Percentiles rank a stretch among this genome's conserved stretches.
phyloP scores from a whole-genome alignment of 2,797 vertebrate species.

The Tenualosa thibaudeaui region DNA sequence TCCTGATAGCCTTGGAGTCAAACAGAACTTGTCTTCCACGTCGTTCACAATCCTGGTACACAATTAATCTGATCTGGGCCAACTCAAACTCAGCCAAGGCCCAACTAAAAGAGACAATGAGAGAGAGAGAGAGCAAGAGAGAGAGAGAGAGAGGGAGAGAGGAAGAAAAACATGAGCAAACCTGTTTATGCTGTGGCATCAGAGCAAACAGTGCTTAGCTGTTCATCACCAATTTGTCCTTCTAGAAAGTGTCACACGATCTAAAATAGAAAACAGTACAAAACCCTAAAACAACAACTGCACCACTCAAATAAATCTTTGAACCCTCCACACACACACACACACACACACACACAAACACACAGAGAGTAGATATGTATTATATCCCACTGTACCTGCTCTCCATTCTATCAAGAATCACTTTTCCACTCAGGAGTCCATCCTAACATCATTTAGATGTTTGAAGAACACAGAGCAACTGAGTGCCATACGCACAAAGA shows the following conservation, averaged over 20 bases:
- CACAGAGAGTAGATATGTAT: not conserved
- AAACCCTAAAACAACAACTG: not conserved
- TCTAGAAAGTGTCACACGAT: not conserved
- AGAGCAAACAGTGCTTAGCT: not conserved
- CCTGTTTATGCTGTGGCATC: not conserved
- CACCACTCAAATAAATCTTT: not conserved
- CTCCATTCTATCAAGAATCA: conserved; percentile 44
- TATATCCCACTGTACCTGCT: conserved; percentile 49
- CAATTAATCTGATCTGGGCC: conserved; percentile 82
- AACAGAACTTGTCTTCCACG: conserved; percentile 86
- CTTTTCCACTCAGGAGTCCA: conserved; percentile 34
- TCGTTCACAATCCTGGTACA: conserved; percentile 87
- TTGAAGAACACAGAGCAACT: conserved; percentile 2
- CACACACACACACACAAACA: conserved; percentile 31
- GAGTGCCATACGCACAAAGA: not conserved
- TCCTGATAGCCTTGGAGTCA: conserved; percentile 83
- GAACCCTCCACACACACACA: not conserved
- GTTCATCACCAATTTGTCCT: not conserved
- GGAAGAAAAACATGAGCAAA: conserved; percentile 5
- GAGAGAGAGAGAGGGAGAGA: not conserved
- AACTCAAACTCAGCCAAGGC: conserved; percentile 80
- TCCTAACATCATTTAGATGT: conserved; percentile 29
- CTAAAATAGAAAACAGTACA: not conserved
- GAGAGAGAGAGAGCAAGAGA: not conserved
- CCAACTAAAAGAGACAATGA: conserved; percentile 68